Evolutionary conservation across 2,888 invertebrate species (phyloP).

Genomic region (Nasonovia ribisnigri): DNA sequence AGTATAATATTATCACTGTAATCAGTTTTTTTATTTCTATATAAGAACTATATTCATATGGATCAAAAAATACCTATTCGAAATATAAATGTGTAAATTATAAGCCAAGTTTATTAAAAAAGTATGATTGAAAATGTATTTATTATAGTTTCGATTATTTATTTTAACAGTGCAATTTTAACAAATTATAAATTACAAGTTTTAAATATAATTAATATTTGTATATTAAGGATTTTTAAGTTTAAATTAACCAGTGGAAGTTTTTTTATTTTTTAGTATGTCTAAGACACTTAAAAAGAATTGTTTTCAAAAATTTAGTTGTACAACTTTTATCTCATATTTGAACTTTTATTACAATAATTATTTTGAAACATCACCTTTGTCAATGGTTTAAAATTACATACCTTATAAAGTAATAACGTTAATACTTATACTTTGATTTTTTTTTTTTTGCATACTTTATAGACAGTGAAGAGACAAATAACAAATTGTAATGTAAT

Average conservation of each 20-base stretch:
- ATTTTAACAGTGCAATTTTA: not conserved
- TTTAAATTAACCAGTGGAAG: not conserved
- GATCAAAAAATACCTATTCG: not conserved
- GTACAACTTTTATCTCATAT: too few relatives aligned
- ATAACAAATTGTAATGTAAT: constrained; percentile 21
- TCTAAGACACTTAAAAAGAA: not conserved
- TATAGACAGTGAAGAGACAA: not conserved
- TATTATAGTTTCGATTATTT: not conserved
- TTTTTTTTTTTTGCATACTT: not conserved
- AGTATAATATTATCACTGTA: not conserved
- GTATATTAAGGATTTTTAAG: not conserved
- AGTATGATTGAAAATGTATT: not conserved
- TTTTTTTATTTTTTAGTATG: not conserved
- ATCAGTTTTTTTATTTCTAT: not conserved
- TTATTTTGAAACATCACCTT: not conserved
- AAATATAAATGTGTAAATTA: not conserved
- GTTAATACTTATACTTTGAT: not conserved
- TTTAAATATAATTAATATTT: not conserved
- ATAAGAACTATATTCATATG: not conserved
- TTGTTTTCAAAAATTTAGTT: not conserved
- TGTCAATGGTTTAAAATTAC: not conserved
- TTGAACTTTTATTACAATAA: not conserved
- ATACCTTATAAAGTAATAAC: not conserved
- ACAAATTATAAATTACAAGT: not conserved
- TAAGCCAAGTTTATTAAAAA: not conserved